Percentiles rank a stretch among this genome's conserved stretches.
Evolutionary conservation across 2,888 invertebrate genomes (phyloP).

Genomic region (Orgyia antiqua): DNA sequence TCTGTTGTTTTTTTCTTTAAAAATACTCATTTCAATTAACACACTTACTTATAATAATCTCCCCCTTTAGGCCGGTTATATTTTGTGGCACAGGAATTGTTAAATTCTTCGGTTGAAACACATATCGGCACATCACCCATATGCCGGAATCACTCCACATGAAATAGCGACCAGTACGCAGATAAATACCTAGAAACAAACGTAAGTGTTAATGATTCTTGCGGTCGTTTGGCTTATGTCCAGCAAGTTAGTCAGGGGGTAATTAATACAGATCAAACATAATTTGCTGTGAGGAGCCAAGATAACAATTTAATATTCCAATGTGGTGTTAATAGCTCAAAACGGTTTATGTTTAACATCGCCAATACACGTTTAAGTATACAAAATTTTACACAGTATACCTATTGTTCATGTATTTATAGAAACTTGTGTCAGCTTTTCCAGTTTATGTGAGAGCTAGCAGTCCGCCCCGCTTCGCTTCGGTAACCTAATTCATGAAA

Average conservation of each 20-base stretch:
- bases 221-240: constrained; percentile 18
- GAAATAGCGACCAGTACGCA: constrained; percentile 78
- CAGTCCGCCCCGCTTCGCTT: too few species aligned
- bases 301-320: constrained; percentile 11
- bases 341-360: too few species aligned
- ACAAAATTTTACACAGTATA: too few species aligned
- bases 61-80: constrained; percentile 37
- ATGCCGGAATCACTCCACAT: constrained; percentile 84
- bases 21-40: too few species aligned
- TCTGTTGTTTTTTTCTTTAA: too few species aligned
- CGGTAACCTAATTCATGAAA: too few species aligned
- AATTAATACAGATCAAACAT: constrained; percentile 27
- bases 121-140: constrained; percentile 80
- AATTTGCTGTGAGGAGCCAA: constrained; percentile 22
- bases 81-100: constrained; percentile 29
- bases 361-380: too few species aligned
- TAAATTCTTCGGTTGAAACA: constrained; percentile 49
- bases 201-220: constrained; percentile 25
- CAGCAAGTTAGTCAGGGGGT: constrained; percentile 18
- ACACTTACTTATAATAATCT: constrained; percentile 49
- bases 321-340: constrained; percentile 10
- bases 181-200: constrained; percentile 70
- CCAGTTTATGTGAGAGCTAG: too few species aligned
- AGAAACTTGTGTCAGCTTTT: too few species aligned
- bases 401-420: too few species aligned